Percentiles rank a stretch among this genome's conserved stretches.
These are phyloP conservation scores for Papilio aristodemus DNA, from an alignment of 1,140 invertebrate genomes.

Conservation along the genomic window DNA sequence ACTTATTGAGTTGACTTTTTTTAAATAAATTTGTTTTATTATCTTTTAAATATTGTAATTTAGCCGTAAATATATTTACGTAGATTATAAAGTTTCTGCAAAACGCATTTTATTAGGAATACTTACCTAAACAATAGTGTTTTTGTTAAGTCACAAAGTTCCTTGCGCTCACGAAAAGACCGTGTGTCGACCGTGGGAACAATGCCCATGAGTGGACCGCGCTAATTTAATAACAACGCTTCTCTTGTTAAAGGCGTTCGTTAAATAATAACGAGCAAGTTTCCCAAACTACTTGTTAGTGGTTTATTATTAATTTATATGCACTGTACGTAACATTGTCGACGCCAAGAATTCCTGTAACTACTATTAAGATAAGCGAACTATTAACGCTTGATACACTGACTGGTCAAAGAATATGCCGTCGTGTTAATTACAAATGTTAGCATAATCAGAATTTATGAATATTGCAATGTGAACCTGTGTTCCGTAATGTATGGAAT, in stretches of 20 bases:
- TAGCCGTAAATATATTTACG: too few relatives aligned
- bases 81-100: too few relatives aligned
- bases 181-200: conserved; percentile 43
- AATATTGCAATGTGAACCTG: background rate
- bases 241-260: conserved; percentile 38
- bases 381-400: conserved; percentile 3
- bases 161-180: conserved; percentile 30
- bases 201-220: conserved; percentile 36
- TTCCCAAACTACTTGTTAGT: conserved; percentile 57
- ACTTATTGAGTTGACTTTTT: too few relatives aligned
- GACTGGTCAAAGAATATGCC: conserved; percentile 10
- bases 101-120: too few relatives aligned
- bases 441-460: background rate
- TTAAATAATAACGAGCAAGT: conserved; percentile 53
- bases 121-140: conserved; percentile 8
- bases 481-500: background rate
- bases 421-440: background rate
- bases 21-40: background rate
- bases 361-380: background rate
- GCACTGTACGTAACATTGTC: conserved; percentile 12
- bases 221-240: conserved; percentile 63
- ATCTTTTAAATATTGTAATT: too few relatives aligned
- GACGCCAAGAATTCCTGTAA: background rate
- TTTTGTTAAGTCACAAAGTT: conserved; percentile 18
- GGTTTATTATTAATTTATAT: conserved; percentile 58